phyloP scores from a whole-genome alignment of 2,797 vertebrate genomes.

The Argyrosomus regius region DNA sequence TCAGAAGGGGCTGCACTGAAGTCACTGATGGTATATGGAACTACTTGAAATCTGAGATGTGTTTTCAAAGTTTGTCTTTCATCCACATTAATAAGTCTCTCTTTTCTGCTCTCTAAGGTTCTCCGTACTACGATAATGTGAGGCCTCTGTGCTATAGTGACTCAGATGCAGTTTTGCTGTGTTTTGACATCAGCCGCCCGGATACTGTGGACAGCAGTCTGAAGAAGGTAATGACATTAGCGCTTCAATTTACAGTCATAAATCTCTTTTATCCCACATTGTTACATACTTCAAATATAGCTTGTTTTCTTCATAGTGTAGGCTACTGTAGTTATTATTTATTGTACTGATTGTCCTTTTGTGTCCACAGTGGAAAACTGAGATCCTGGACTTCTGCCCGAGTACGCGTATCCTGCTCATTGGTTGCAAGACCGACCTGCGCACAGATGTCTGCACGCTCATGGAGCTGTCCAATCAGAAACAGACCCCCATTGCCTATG shows the following conservation, averaged over 20 bases:
- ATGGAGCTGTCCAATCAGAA: conserved; percentile 97
- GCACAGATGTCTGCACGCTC: conserved; percentile 94
- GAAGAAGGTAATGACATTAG: conserved; percentile 89
- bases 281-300: not conserved
- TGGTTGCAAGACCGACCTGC: conserved; percentile 94
- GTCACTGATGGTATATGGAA: not conserved
- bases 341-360: conserved; percentile 1
- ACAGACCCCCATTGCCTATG: conserved; percentile 93
- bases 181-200: conserved; percentile 95
- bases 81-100: conserved; percentile 3
- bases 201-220: conserved; percentile 93
- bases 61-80: conserved; percentile 2
- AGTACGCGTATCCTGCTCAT: conserved; percentile 94
- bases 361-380: conserved; percentile 91
- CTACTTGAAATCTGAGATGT: conserved; percentile 1
- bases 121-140: conserved; percentile 97
- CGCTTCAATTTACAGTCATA: not conserved
- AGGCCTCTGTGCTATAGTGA: conserved; percentile 97
- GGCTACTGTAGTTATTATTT: not conserved
- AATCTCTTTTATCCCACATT: not conserved
- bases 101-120: conserved; percentile 82
- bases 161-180: conserved; percentile 94
- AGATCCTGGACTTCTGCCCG: conserved; percentile 95
- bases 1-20: not conserved
- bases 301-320: not conserved